Base-by-base conservation (phyloP, 2,888 invertebrate species). In the Standfussiana lucernea region DNA sequence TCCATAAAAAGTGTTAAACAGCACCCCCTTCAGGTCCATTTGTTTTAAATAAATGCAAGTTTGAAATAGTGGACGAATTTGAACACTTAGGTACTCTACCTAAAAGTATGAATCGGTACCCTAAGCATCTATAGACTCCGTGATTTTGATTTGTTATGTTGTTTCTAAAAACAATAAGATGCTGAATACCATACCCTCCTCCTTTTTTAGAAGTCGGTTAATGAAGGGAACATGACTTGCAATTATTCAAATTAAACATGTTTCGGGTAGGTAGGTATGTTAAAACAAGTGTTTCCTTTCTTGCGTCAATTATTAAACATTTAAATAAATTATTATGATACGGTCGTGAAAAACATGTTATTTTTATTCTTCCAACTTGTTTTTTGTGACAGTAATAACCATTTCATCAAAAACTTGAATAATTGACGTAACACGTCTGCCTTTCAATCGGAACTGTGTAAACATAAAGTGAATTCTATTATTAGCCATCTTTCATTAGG, bases 281-380 rank as follows among this genome's bases (percentile, higher is more conserved):
- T 47, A 11, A 21, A 1, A 76, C 77, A 77, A 59, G n/a, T 77
- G 77, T 77, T 77, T 47, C 15, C 21, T 32, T 47, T 0, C 4
- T 32, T n/a, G 24, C 10, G 47, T 76, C 37, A 64, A 72, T 37
- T 37, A 45, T 21, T 37, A 28, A 24, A 21, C 67, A 28, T 62
- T 47, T 13, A 64, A 28, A 45, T n/a, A 8, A 32, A 59, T 28
- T 28, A 40, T 56, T 67, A 32, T 56, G 7, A 32, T 28, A n/a
- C 21, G 7, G 7, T 56, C 35, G 47, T 47, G 45, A n/a, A 62
- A 62, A 37, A 37, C 40, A 28, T 21, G 7, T 56, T 15, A 24
- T 45, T 50, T 24, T 37, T 37, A 47, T 62, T 62, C 7, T 10
- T 18, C 21, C 45, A 47, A 45, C 13, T 28, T 72, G 37, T 37